phyloP scores from a whole-genome alignment of 2,113 vertebrate genomes.

The Pelmatolapia mariae region DNA sequence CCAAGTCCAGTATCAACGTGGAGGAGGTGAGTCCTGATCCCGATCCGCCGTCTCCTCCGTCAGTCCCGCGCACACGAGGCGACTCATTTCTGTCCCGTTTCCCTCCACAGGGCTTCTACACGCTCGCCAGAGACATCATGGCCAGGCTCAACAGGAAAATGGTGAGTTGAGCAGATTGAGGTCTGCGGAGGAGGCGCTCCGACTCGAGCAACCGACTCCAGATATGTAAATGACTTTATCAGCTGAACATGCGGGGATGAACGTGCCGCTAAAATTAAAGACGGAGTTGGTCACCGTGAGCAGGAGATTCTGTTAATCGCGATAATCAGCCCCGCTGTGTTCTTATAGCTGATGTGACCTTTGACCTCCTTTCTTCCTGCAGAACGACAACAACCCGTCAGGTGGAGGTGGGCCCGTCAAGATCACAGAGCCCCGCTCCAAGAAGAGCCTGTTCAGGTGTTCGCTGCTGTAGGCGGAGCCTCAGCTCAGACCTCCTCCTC shows the following conservation, averaged over 20 bases:
- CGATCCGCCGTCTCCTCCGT: not conserved
- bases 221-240: not conserved
- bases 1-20: conserved; percentile 93
- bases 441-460: conserved; percentile 94
- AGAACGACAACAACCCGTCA: conserved; percentile 85
- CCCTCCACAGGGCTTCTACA: conserved; percentile 82
- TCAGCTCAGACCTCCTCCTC: not conserved
- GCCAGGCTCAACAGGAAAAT: conserved; percentile 95
- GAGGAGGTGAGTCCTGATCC: conserved; percentile 81
- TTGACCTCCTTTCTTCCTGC: not conserved
- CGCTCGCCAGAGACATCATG: conserved; percentile 94
- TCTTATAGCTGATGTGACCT: not conserved
- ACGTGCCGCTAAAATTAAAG: not conserved
- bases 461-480: conserved; percentile 70
- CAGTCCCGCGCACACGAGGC: not conserved
- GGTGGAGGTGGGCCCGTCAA: conserved; percentile 84
- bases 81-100: not conserved
- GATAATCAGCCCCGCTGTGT: not conserved
- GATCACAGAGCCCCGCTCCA: conserved; percentile 89
- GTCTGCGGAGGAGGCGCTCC: not conserved
- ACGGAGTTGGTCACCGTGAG: rapidly evolving
- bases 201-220: not conserved
- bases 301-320: not conserved
- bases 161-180: conserved; percentile 38
- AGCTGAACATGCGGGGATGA: rapidly evolving